phyloP scores from a whole-genome alignment of 2,113 vertebrate genomes.

The Caracal caracal region DNA sequence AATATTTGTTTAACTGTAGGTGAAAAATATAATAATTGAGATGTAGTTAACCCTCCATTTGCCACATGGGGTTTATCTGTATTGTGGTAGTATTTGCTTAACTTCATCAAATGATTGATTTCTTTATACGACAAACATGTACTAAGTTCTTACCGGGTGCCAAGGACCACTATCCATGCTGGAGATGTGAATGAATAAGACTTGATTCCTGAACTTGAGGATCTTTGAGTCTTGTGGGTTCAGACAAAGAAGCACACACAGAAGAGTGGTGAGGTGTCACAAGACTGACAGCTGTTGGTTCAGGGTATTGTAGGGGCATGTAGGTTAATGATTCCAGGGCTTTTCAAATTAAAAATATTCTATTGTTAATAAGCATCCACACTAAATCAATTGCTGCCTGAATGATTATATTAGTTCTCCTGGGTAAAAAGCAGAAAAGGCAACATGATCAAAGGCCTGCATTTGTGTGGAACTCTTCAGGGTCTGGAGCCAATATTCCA shows the following conservation, averaged over 20 bases:
- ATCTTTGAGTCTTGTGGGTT: not conserved
- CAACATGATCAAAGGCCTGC: not conserved
- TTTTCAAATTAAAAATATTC: not conserved
- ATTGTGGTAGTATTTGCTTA: not conserved
- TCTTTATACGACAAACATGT: not conserved
- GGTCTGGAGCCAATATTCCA: no score
- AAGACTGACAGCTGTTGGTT: not conserved
- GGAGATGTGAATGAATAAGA: not conserved
- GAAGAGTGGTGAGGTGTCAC: not conserved
- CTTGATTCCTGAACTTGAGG: not conserved
- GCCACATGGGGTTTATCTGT: not conserved
- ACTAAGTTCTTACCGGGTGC: not conserved
- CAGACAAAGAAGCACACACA: not conserved
- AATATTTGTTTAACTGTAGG: constrained; percentile 4
- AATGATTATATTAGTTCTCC: not conserved
- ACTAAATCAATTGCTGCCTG: not conserved
- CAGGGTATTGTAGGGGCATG: not conserved
- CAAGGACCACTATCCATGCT: not conserved
- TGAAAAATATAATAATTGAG: constrained; percentile 31
- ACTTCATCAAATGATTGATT: not conserved
- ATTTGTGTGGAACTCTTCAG: not conserved
- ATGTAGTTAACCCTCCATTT: not conserved
- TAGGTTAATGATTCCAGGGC: not conserved
- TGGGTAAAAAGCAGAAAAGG: not conserved
- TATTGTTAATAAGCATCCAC: not conserved